Evolutionary conservation across 2,113 vertebrate genomes (phyloP), one percentile per base, ranked within the genome.

Genomic region (Misgurnus anguillicaudatus): DNA sequence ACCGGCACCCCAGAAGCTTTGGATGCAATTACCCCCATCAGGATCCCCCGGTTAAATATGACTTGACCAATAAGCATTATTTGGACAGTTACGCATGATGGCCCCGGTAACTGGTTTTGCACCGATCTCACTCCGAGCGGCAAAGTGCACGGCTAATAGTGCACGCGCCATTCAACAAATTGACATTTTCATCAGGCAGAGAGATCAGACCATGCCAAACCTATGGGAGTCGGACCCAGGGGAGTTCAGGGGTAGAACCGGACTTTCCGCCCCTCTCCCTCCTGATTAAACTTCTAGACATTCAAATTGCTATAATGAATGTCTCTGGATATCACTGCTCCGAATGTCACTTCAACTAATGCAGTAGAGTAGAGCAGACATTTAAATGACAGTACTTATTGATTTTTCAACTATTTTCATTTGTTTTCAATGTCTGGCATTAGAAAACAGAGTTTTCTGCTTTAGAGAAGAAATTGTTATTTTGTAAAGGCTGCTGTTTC

Each of bases 21-120:
- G 85, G 88, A 90, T 86, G 87, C 86, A 91, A 90, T 88, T 87
- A 87, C 85, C 81, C 86, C 90, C 90, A 89, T 92, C 91, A 91
- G 81, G 80, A 80, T 88, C 60, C 78, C 89, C 88, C 16, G 17
- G 87, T 90, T 90, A 91, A 93, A 93, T 88, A 91, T 81, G 85
- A 89, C 76, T 89, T 90, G 88, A 81, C 91, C 90, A 87, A 91
- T 90, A 88, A 91, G 89, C 85, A 84, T 92, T 91, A 92, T 92
- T 92, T 88, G 88, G 87, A 86, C 87, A 86, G 90, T 91, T 93
- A 88, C 86, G 86, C 91, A 89, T 91, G 90, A 91, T 69, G 77
- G 81, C 89, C 87, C 89, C 87, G 81, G 87, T 91, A 92, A 92
- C 91, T 85, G 90, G 85, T 86, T 92, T 90, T 90, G 90, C 85